Evolutionary conservation across 2,113 vertebrate species (phyloP).

Genomic region (Crotalus viridis): DNA sequence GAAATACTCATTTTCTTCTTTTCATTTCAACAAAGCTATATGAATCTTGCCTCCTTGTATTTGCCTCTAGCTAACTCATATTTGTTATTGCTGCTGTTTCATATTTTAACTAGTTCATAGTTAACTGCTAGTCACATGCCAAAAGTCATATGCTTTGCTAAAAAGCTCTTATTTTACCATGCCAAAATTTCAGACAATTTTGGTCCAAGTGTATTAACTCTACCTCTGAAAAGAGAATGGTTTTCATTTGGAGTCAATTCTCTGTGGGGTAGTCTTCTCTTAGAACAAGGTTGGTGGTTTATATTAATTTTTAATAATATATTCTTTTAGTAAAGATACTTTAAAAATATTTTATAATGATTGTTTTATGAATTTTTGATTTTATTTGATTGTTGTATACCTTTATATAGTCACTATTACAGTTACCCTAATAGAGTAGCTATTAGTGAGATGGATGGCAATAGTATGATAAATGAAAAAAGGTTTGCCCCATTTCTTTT

Average conservation of each 20-base stretch:
- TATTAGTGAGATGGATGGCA: not conserved
- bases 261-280: not conserved
- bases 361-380: not conserved
- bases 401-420: not conserved
- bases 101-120: constrained; percentile 11
- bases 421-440: not conserved
- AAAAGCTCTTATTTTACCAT: constrained; percentile 32
- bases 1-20: not conserved
- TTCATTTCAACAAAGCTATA: constrained; percentile 14
- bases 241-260: not conserved
- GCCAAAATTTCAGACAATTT: constrained; percentile 21
- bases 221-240: not conserved
- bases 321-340: not conserved
- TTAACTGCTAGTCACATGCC: constrained; percentile 34
- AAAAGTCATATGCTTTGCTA: constrained; percentile 45
- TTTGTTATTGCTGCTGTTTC: constrained; percentile 29
- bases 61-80: constrained; percentile 47
- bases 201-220: constrained; percentile 4
- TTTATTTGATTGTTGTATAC: not conserved
- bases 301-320: not conserved
- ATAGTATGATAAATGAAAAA: not conserved
- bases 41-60: constrained; percentile 33
- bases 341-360: not conserved
- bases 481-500: not conserved
- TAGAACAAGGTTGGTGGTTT: not conserved